A percentile compares a stretch with the other conserved stretches of the same genome.
Conservation (phyloP, 2,797 vertebrate species). For the Neopelma chrysocephalum region DNA sequence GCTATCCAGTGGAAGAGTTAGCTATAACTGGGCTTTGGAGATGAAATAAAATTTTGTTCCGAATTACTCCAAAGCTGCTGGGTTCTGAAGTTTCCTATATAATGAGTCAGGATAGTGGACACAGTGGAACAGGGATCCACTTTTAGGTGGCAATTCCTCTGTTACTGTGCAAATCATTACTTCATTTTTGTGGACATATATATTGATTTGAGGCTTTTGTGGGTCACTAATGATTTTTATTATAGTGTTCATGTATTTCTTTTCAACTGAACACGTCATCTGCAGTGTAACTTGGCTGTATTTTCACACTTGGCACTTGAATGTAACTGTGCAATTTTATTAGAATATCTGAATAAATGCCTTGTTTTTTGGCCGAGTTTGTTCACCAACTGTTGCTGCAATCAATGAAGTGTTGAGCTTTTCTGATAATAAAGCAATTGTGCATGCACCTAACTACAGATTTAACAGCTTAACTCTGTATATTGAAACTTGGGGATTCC, state of each 20-base stretch:
- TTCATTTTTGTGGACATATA: neutral
- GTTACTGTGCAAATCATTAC: neutral
- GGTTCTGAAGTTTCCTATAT: neutral
- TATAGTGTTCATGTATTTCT: neutral
- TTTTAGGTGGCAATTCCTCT: neutral
- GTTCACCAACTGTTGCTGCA: constrained; percentile 26
- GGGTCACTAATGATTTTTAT: neutral
- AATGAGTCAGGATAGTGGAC: neutral
- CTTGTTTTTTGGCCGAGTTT: neutral
- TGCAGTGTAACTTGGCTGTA: constrained; percentile 22
- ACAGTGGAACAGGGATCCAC: neutral
- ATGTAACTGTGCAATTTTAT: neutral
- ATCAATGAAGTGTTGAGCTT: neutral
- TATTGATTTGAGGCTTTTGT: constrained; percentile 6
- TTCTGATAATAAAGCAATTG: neutral
- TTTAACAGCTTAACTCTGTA: neutral
- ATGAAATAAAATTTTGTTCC: neutral
- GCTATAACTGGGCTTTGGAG: neutral
- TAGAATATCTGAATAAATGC: constrained; percentile 42
- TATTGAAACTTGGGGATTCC: neutral
- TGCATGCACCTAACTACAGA: neutral
- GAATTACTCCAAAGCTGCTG: neutral
- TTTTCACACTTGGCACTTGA: constrained; percentile 22
- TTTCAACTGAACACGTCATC: constrained; percentile 6
- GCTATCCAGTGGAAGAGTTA: neutral